Evolutionary conservation across 2,888 invertebrate species (phyloP).

Genomic region (Caenorhabditis drosophilae): DNA sequence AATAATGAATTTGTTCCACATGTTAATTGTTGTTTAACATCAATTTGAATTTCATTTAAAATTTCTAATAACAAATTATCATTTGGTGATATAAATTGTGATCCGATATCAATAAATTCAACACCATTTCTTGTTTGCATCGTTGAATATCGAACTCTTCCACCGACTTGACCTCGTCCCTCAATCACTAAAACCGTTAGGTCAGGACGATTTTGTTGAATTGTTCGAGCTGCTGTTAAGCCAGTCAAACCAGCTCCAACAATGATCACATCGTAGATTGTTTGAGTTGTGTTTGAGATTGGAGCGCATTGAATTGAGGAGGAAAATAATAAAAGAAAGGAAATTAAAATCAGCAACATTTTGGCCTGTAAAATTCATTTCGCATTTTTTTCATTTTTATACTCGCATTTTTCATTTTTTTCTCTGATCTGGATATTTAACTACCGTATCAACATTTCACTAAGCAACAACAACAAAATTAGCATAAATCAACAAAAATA

Average conservation of each 20-base stretch:
- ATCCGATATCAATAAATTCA: constrained; percentile 44
- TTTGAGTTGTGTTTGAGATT: constrained; percentile 1
- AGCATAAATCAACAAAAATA: no score
- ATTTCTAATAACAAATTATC: constrained; percentile 40
- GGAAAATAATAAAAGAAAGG: no score
- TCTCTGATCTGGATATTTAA: no score
- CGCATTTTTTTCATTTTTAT: no score
- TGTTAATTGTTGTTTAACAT: constrained; percentile 24
- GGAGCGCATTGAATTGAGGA: no score
- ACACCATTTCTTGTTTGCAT: constrained; percentile 51
- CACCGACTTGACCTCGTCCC: constrained; percentile 47
- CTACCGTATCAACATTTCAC: no score
- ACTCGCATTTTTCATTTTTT: no score
- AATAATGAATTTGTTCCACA: constrained; percentile 42
- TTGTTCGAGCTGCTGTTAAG: constrained; percentile 66
- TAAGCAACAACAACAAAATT: no score
- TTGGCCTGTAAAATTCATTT: no score
- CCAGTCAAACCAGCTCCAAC: constrained; percentile 69
- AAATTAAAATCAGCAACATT: no score
- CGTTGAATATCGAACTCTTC: constrained; percentile 42
- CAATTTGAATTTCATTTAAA: constrained; percentile 28
- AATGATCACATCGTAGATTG: constrained; percentile 64
- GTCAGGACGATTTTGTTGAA: constrained; percentile 36
- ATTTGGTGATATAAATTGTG: constrained; percentile 49
- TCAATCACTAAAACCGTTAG: constrained; percentile 39